These are phyloP conservation scores for Regulus satrapa DNA, from an alignment of 2,113 vertebrate species.

Conservation along the genomic window DNA sequence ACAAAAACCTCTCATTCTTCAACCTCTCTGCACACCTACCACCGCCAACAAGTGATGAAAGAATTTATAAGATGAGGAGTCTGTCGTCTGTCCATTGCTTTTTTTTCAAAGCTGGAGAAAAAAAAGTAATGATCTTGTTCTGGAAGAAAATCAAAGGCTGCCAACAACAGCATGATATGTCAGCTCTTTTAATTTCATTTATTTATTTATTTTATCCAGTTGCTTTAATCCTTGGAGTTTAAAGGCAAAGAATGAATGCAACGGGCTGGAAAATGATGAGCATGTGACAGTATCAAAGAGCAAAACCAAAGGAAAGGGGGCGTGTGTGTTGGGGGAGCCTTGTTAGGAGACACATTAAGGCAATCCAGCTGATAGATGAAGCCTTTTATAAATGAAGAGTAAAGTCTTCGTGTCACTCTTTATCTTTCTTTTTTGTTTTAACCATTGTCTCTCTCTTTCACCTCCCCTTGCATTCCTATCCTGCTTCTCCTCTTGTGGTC, in stretches of 20 bases:
- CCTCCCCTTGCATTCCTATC: not conserved
- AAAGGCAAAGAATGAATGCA: conserved; percentile 74
- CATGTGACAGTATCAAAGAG: conserved; percentile 77
- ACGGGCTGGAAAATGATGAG: conserved; percentile 70
- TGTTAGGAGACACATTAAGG: conserved; percentile 74
- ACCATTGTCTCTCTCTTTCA: not conserved
- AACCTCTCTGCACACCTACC: not conserved
- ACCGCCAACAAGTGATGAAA: conserved; percentile 13
- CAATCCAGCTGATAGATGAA: conserved; percentile 72
- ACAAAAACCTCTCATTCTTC: not conserved
- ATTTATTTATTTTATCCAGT: conserved; percentile 70
- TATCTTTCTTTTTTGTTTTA: not conserved
- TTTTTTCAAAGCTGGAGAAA: conserved; percentile 40
- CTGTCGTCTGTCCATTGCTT: conserved; percentile 36
- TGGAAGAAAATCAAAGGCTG: conserved; percentile 73
- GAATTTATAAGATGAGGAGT: not conserved
- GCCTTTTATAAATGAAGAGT: conserved; percentile 61
- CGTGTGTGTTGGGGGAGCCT: conserved; percentile 39
- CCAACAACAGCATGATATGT: conserved; percentile 64
- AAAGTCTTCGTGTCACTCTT: conserved; percentile 30
- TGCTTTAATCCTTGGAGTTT: conserved; percentile 80
- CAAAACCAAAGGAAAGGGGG: conserved; percentile 45
- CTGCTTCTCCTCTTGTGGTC: not conserved
- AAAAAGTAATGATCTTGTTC: conserved; percentile 73
- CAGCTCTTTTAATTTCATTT: conserved; percentile 74